Evolutionary conservation across 2,113 vertebrate genomes (phyloP), one percentile per base, ranked within the genome.

Genomic region (Albula glossodonta): DNA sequence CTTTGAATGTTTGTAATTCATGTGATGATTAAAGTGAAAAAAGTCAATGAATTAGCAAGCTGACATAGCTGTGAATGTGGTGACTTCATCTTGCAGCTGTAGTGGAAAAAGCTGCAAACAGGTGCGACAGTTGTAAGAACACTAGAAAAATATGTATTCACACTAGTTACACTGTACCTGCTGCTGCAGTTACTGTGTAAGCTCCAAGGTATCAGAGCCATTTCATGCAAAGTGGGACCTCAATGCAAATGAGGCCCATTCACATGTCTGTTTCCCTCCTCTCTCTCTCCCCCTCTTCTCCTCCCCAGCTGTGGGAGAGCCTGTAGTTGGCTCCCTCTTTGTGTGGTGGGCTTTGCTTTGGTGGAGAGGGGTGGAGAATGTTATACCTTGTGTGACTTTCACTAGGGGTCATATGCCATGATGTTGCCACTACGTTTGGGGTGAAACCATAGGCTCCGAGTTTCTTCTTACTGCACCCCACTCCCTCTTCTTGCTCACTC

Each of bases 401-500:
- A 52, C 48, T 22, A 77, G 85, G 48, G 66, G 51, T 85, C 25
- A 85, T 80, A 31, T 57, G 31, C 31, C 31, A 41, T 41, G 31
- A 41, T 41, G 31, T 41, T 41, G 31, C 31, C 31, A 41, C 31
- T 41, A 41, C 31, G 31, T 41, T 41, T 41, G 31, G 84, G 66
- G 81, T 78, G 52, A 66, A 57, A 85, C 88, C 82, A 57, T 86
- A 88, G 91, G 83, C 83, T 87, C 88, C 85, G 88, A 86, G 87
- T 87, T 57, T 81, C 86, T 57, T 79, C 82, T 66, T 86, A 80
- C 83, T 77, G 78, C 89, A 86, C 84, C 83, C 81, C 63, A 74
- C 87, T 81, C 83, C 80, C n/a, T 41, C 31, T 41, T 41, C 31
- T 41, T 41, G 31, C 31, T 41, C 31, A 41, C 31, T 41, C 31